Base-by-base conservation (phyloP, 2,888 invertebrate species). In the Caenorhabditis drosophilae region DNA sequence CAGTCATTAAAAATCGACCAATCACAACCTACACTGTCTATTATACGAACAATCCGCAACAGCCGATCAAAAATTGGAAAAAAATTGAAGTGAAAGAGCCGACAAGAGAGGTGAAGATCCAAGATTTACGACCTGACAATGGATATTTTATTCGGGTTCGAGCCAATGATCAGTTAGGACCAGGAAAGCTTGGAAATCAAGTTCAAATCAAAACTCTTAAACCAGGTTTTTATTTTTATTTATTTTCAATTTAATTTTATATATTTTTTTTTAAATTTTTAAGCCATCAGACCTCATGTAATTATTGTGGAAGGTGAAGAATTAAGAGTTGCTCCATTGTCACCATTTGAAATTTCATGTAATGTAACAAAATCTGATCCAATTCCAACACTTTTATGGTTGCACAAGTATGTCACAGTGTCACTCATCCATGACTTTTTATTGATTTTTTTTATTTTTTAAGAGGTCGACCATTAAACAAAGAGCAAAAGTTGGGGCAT, bases 21-120 rank as follows among this genome's bases (percentile, higher is more conserved):
- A 73, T 82, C 48, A 80, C 82, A 15, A 66, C 70, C 18, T 82
- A 82, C 63, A 78, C 82, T n/a, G 53, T 81, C 40, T 82, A 82
- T 58, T 81, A 81, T 70, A 82, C 82, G 1, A 80, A 69, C 44
- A 80, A 81, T 47, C 71, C 67, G n/a, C 64, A 76, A 35, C 77
- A 77, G 42, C 79, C 82, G 7, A 64, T 82, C 34, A 78, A 75
- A 45, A 77, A 79, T 48, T 79, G 81, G 82, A 76, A 79, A 54
- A 71, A 71, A 27, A 34, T 79, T 18, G 68, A 77, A 49, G 72
- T 81, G 3, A 62, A 77, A 23, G 79, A 80, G 34, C 81, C 81
- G 12, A 69, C 60, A 2, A 59, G 75, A 15, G 73, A 77, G 40
- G 72, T 67, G 9, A 68, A 67, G 1, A 76, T 82, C 40, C 64